Evolutionary conservation across 2,113 vertebrate genomes (phyloP), one percentile per base, ranked within the genome.

Genomic region (Cromileptes altivelis): DNA sequence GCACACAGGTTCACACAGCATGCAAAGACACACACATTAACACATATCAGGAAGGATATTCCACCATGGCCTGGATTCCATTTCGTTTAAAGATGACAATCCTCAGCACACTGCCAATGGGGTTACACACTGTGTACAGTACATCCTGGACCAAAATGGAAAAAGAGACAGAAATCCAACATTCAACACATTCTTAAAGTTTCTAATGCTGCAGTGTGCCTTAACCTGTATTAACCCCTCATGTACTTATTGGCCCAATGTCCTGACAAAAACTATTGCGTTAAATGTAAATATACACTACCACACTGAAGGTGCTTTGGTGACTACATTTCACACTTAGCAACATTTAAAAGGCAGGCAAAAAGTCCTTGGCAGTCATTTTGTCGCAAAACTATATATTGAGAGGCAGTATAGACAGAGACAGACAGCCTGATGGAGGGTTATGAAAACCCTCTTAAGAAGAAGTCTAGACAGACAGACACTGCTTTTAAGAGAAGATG

Each of bases 21-120:
- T n/a, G 15, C 12, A 67, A 19, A 75, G 6, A 65, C 60, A 71
- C 49, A 74, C 49, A 65, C 17, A 10, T 37, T 52, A 12, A 45
- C 70, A 6, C 42, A 15, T 8, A 30, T 47, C 40, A 64, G 37
- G 0, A 71, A 92, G 93, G 93, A 94, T 94, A 94, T 73, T 94
- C 93, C 83, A 94, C 93, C 93, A 94, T 94, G 57, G 93, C 93
- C 75, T 93, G 89, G 69, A 92, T 90, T n/a, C 90, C 88, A 57
- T 88, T 99, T 75, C 97, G 96, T 92, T 99, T 99, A 92, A 99
- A 99, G 94, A 99, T 99, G 85, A 99, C 98, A 81, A 99, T 99
- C 33, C 98, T 96, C 4, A 97, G 96, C 74, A 99, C 98, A 81
- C 96, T 98, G 57, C 98, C 98, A 73, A 98, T 97, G 78, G 98